Evolutionary conservation across 2,113 vertebrate species (phyloP).

Genomic region (Syrmaticus mikado): DNA sequence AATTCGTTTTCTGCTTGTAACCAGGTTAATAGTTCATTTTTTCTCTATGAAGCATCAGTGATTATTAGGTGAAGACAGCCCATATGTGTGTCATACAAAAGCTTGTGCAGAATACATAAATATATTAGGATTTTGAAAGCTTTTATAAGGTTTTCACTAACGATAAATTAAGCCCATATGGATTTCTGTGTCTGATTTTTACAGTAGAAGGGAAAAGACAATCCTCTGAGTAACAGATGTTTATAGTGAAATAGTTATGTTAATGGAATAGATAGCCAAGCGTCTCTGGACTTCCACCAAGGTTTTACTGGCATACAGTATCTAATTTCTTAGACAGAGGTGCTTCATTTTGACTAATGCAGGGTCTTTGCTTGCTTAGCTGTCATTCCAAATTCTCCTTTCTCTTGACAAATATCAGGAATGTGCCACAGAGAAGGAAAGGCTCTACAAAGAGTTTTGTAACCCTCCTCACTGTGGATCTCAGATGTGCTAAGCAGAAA

Average conservation of each 20-base stretch:
- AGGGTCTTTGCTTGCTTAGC: neutral
- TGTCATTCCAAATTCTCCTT: rapidly evolving
- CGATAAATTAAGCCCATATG: neutral
- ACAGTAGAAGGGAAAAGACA: neutral
- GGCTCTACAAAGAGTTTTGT: neutral
- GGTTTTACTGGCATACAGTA: neutral
- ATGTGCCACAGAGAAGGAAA: neutral
- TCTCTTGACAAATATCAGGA: rapidly evolving
- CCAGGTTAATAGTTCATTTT: neutral
- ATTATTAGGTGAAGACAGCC: neutral
- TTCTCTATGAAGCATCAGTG: neutral
- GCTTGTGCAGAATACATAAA: neutral
- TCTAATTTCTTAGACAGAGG: neutral
- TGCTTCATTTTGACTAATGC: neutral
- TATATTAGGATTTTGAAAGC: neutral
- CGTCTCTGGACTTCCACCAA: neutral
- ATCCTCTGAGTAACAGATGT: neutral
- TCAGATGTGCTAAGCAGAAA: neutral
- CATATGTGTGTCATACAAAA: neutral
- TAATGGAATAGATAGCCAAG: neutral
- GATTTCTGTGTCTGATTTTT: neutral
- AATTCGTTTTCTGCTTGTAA: neutral
- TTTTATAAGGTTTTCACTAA: neutral
- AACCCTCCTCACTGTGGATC: neutral
- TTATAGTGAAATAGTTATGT: neutral